Conservation (phyloP, 2,888 invertebrate species). For the Eupithecia subumbrata region DNA sequence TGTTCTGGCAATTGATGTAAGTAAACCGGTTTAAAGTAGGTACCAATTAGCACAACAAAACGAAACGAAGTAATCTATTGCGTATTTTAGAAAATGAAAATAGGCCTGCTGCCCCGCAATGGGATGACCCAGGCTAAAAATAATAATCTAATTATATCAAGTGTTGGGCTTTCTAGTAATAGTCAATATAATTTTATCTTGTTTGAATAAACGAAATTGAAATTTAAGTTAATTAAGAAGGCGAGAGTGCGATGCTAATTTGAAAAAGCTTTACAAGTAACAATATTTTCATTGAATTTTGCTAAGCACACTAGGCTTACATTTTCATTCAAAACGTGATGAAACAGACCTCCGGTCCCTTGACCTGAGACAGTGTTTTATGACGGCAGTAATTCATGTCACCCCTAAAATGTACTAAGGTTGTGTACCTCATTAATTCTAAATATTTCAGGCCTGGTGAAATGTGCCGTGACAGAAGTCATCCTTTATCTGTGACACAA, state of each 20-base stretch:
- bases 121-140: background rate
- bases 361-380: conserved; percentile 24
- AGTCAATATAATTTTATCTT: background rate
- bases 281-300: background rate
- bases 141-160: background rate
- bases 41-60: too few relatives aligned
- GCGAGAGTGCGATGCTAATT: background rate
- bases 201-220: background rate
- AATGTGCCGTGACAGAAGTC: conserved; percentile 11
- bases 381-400: conserved; percentile 33
- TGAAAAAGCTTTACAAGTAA: background rate
- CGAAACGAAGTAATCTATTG: too few relatives aligned
- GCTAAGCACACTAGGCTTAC: background rate
- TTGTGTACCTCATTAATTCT: conserved; percentile 43
- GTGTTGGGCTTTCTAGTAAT: background rate
- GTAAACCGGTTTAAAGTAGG: too few relatives aligned
- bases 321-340: conserved; percentile 5
- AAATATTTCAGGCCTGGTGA: conserved; percentile 14
- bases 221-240: background rate
- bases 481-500: background rate
- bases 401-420: conserved; percentile 26
- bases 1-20: too few relatives aligned
- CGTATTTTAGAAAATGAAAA: too few relatives aligned
- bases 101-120: background rate
- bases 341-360: background rate